Conservation (phyloP, 1,140 invertebrate species). For the Lordiphosa stackelbergi region DNA sequence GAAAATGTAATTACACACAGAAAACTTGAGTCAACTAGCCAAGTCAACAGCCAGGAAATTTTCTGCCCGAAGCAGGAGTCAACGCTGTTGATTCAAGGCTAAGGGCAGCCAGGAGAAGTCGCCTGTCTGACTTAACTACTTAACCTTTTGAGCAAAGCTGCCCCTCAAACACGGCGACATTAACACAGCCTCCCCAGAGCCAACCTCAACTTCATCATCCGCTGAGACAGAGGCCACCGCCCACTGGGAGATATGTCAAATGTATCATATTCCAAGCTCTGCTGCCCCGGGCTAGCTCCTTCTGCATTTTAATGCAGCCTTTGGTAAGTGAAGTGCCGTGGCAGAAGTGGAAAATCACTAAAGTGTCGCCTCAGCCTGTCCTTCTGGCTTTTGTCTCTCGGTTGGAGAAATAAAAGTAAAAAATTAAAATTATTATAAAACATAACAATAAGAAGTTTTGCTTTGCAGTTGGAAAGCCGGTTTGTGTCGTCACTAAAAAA, state of each 20-base stretch:
- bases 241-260: slow-evolving; percentile 44
- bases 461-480: slow-evolving; percentile 57
- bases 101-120: slow-evolving; percentile 31
- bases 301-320: slow-evolving; percentile 70
- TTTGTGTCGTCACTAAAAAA: slow-evolving; percentile 72
- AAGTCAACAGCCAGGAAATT: slow-evolving; percentile 3
- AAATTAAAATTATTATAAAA: slow-evolving; percentile 62
- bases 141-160: slow-evolving; percentile 50
- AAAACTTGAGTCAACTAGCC: slow-evolving; percentile 32
- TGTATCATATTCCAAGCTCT: slow-evolving; percentile 55
- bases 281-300: slow-evolving; percentile 27
- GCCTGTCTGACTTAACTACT: slow-evolving; percentile 54
- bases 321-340: slow-evolving; percentile 69
- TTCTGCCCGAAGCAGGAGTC: slow-evolving; percentile 9
- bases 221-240: slow-evolving; percentile 12
- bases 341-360: slow-evolving; percentile 73
- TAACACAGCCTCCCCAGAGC: slow-evolving; percentile 49
- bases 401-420: not conserved
- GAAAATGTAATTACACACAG: slow-evolving; percentile 11
- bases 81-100: slow-evolving; percentile 60
- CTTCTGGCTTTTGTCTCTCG: slow-evolving; percentile 56
- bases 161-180: slow-evolving; percentile 29
- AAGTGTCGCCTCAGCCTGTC: slow-evolving; percentile 61
- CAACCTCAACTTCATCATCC: slow-evolving; percentile 7
- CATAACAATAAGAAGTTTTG: slow-evolving; percentile 71